Percentiles rank a stretch among this genome's conserved stretches.
These are phyloP conservation scores for Meta bourneti DNA, from an alignment of 2,888 invertebrate species.

Conservation along the genomic window DNA sequence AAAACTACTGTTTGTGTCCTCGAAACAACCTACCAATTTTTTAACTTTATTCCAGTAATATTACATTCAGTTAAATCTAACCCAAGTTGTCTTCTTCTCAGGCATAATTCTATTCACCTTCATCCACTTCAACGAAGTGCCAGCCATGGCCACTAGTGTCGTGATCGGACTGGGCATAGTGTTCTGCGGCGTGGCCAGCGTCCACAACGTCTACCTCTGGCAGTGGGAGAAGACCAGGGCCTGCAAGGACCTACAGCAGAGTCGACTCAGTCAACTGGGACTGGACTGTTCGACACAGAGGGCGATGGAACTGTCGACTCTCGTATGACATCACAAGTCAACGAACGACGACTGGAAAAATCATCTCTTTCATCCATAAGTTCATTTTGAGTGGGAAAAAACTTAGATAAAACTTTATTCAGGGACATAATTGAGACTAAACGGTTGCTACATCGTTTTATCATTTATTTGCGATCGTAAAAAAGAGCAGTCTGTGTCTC, in stretches of 20 bases:
- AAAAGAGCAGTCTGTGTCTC: no score
- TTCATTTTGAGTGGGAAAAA: no score
- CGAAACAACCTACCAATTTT: no score
- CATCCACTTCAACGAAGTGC: constrained; percentile 94
- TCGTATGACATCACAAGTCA: constrained; percentile 82
- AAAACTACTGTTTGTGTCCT: no score
- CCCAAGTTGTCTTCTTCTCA: constrained; percentile 81
- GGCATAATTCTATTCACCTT: constrained; percentile 95
- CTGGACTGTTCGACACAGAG: constrained; percentile 51
- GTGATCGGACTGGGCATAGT: constrained; percentile 94
- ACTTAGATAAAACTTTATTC: no score
- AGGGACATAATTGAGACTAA: no score
- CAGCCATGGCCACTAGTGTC: constrained; percentile 93
- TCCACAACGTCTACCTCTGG: constrained; percentile 97
- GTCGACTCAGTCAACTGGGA: constrained; percentile 71
- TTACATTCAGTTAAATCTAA: no score
- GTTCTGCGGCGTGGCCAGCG: constrained; percentile 95
- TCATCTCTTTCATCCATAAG: no score
- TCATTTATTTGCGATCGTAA: no score
- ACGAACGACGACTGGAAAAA: background rate
- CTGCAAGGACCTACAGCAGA: constrained; percentile 78
- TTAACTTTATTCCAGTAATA: no score
- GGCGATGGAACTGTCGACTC: constrained; percentile 85
- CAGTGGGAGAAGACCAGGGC: constrained; percentile 83
- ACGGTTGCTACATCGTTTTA: no score